A percentile compares a stretch with the other conserved stretches of the same genome.
phyloP scores from a whole-genome alignment of 2,797 vertebrate species.

The Acipenser oxyrinchus region DNA sequence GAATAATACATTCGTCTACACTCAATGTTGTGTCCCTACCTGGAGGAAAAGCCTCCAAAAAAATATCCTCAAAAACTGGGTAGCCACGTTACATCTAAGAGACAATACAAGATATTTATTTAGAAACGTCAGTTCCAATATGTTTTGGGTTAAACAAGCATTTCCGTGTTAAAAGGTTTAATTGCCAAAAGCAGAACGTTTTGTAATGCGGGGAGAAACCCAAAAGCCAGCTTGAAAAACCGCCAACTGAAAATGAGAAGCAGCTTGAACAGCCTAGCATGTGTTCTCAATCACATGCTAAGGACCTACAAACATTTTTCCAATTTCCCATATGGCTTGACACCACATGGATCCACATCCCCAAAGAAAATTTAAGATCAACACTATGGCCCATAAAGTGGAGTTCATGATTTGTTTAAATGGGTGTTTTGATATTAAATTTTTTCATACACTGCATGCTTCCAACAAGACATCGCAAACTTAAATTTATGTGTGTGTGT shows the following conservation, averaged over 20 bases:
- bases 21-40: background rate
- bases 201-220: constrained; percentile 44
- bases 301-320: constrained; percentile 78
- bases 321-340: constrained; percentile 79
- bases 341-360: constrained; percentile 63
- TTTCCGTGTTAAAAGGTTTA: constrained; percentile 60
- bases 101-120: constrained; percentile 71
- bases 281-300: constrained; percentile 78
- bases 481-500: background rate
- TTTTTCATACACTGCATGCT: constrained; percentile 58
- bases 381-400: constrained; percentile 53
- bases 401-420: constrained; percentile 71
- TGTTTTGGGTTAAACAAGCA: constrained; percentile 79
- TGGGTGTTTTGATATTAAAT: constrained; percentile 67
- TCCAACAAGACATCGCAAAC: constrained; percentile 66
- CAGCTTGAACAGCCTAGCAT: constrained; percentile 64
- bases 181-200: constrained; percentile 42
- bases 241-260: constrained; percentile 57
- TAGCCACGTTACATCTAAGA: constrained; percentile 42
- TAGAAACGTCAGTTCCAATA: constrained; percentile 77
- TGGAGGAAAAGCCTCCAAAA: constrained; percentile 35
- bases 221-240: constrained; percentile 48
- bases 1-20: background rate
- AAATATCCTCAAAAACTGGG: constrained; percentile 27
- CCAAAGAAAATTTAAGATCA: constrained; percentile 66